These are phyloP conservation scores for Eidolon dupreanum DNA, from an alignment of 2,797 vertebrate genomes.

Conservation along the genomic window DNA sequence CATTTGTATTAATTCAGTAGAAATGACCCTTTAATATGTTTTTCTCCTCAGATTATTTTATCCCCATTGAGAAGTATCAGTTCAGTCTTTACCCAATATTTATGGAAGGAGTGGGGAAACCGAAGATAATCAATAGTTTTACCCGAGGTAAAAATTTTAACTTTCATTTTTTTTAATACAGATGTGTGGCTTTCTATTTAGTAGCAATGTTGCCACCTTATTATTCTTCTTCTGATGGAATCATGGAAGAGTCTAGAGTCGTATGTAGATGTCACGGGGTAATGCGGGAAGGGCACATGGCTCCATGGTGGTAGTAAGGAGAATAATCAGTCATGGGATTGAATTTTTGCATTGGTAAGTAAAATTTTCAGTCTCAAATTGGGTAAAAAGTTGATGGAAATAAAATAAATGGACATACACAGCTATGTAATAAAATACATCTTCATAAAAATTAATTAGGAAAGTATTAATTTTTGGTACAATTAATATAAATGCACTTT, in stretches of 20 bases:
- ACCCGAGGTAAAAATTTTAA: slow-evolving; percentile 86
- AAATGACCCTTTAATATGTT: slow-evolving; percentile 35
- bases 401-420: background rate
- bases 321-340: background rate
- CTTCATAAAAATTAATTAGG: slow-evolving; percentile 7
- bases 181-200: background rate
- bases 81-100: slow-evolving; percentile 94
- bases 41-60: slow-evolving; percentile 90
- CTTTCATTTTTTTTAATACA: background rate
- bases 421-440: background rate
- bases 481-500: background rate
- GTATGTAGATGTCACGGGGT: background rate
- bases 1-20: background rate
- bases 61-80: slow-evolving; percentile 88
- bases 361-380: background rate
- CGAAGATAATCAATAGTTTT: slow-evolving; percentile 82
- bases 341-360: background rate
- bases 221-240: background rate
- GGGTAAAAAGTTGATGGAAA: background rate
- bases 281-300: background rate
- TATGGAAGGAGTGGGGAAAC: slow-evolving; percentile 91
- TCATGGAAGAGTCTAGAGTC: background rate
- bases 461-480: background rate
- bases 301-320: background rate
- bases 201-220: background rate